Conservation (phyloP, 35 echinoderm and acorn worm species). For the Patiria miniata region DNA sequence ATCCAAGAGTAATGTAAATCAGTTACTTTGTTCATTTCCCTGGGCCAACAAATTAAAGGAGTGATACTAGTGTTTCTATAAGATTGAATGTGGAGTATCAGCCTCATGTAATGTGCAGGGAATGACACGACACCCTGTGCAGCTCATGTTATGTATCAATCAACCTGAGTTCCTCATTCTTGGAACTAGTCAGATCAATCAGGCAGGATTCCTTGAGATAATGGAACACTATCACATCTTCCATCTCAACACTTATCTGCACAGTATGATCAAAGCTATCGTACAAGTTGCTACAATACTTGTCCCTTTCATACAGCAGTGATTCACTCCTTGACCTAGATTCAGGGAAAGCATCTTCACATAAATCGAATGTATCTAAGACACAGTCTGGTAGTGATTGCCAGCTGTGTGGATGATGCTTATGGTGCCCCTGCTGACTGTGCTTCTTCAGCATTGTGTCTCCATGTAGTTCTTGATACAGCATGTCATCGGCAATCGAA, state of each 20-base stretch:
- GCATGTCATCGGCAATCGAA: not conserved
- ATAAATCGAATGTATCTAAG: conserved; percentile 35
- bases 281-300: not conserved
- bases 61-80: too few relatives aligned
- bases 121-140: too few relatives aligned
- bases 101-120: too few relatives aligned
- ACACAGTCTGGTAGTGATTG: not conserved
- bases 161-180: not conserved
- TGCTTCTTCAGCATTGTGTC: not conserved
- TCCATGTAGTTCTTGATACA: not conserved
- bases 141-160: too few relatives aligned
- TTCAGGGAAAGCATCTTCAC: conserved; percentile 23
- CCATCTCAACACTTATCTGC: conserved; percentile 46
- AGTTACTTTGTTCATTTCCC: too few relatives aligned
- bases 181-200: not conserved
- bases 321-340: not conserved
- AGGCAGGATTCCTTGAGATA: conserved; percentile 47
- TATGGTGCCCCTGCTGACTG: not conserved
- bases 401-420: not conserved
- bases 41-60: too few relatives aligned
- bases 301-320: not conserved
- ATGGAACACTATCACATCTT: conserved; percentile 51
- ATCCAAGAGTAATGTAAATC: too few relatives aligned
- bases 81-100: too few relatives aligned
- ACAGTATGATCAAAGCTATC: conserved; percentile 74